phyloP scores from a whole-genome alignment of 2,888 invertebrate species.

The Dioctria rufipes region DNA sequence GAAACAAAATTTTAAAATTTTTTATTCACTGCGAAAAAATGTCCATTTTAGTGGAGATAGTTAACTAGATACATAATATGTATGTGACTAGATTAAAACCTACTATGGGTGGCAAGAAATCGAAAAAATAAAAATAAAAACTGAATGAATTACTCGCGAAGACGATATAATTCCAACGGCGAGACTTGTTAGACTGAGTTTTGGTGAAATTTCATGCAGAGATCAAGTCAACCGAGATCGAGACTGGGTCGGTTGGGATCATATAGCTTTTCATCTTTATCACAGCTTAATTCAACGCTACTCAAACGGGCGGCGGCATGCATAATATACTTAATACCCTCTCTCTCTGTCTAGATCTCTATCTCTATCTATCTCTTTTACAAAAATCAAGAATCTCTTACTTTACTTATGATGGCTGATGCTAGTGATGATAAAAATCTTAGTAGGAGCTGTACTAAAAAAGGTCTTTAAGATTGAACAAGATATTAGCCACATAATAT shows the following conservation, averaged over 20 bases:
- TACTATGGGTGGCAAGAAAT: constrained; percentile 8
- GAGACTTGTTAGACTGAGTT: constrained; percentile 58
- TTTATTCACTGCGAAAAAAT: background rate
- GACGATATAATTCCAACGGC: constrained; percentile 58
- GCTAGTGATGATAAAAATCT: too few relatives aligned
- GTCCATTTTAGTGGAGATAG: background rate
- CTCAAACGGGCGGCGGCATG: background rate
- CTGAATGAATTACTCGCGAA: constrained; percentile 30
- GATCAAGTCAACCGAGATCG: constrained; percentile 39
- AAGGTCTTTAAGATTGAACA: too few relatives aligned
- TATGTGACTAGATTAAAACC: background rate
- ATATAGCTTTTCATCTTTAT: background rate
- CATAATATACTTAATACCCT: too few relatives aligned
- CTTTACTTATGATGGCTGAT: too few relatives aligned
- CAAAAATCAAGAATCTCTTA: too few relatives aligned
- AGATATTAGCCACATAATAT: too few relatives aligned
- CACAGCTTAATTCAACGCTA: background rate
- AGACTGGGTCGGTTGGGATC: background rate
- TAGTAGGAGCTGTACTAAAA: too few relatives aligned
- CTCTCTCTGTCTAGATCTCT: too few relatives aligned
- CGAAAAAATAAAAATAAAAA: constrained; percentile 8
- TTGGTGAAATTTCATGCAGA: constrained; percentile 36
- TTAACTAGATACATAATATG: too few relatives aligned
- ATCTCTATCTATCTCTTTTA: too few relatives aligned
- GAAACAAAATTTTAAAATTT: background rate